Conservation (phyloP, 2,888 invertebrate species). For the Chloroclystis v-ata region DNA sequence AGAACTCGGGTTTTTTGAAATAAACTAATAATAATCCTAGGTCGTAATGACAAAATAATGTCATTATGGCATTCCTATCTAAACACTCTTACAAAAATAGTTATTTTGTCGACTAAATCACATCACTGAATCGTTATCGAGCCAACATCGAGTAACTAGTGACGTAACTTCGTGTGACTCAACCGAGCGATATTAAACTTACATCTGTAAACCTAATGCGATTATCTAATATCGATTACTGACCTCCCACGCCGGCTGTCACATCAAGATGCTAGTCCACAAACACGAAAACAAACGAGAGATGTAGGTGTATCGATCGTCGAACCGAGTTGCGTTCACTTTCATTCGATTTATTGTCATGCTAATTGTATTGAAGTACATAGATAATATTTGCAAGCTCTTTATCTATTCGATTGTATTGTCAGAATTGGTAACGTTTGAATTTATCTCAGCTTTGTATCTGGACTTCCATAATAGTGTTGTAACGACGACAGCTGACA, state of each 20-base stretch:
- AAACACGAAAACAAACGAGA: conserved; percentile 34
- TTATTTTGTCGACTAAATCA: conserved; percentile 17
- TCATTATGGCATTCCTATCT: too few relatives aligned
- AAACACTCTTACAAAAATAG: conserved; percentile 1
- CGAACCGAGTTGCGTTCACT: conserved; percentile 43
- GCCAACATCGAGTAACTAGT: conserved; percentile 25
- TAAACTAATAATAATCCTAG: too few relatives aligned
- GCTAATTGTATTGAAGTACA: conserved; percentile 24
- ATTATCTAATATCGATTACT: conserved; percentile 70
- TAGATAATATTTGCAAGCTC: conserved; percentile 30
- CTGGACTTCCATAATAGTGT: conserved; percentile 3
- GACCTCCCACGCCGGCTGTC: conserved; percentile 60
- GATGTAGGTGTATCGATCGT: conserved; percentile 48
- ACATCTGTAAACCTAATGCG: conserved; percentile 61
- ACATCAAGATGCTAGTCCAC: conserved; percentile 40
- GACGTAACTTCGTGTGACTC: conserved; percentile 48
- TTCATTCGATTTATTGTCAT: conserved; percentile 40
- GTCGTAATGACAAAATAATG: too few relatives aligned
- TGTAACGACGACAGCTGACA: conserved; percentile 5
- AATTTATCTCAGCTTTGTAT: conserved; percentile 3
- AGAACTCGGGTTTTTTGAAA: too few relatives aligned
- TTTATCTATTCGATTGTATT: conserved; percentile 21
- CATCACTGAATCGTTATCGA: conserved; percentile 18
- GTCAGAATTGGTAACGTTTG: conserved; percentile 10
- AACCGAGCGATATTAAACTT: conserved; percentile 49